Evolutionary conservation across 2,888 invertebrate species (phyloP), one percentile per base, ranked within the genome.

Genomic region (Empis livida): DNA sequence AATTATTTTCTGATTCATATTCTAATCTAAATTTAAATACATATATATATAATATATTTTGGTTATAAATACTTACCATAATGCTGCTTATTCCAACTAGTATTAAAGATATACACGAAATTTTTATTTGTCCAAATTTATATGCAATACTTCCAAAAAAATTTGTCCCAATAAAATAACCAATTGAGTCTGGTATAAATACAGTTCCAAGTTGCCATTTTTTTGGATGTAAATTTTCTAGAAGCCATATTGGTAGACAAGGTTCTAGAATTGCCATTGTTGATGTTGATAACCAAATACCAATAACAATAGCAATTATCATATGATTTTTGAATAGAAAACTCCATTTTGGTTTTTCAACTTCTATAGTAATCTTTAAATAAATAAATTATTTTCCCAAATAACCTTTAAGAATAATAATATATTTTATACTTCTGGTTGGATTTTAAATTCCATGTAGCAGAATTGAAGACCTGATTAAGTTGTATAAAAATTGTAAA

Each of bases 221-320:
- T 42, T 62, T 65, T 0, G 68, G 65, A 46, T 64, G 62, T 0
- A 69, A 51, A 51, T 69, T 59, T 53, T 66, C 20, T 41, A 38
- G 3, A 16, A 38, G 8, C 88, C 89, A 90, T 57, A 88, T 77
- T 1, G 89, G 90, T 14, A 90, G 71, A 51, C 86, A 86, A 0
- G 89, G 84, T 61, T 90, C 90, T 53, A 90, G 64, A 53, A 87
- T 79, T 0, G 89, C 84, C 80, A 90, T 85, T 0, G 86, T 79
- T 13, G 84, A 81, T 0, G 89, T 88, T 13, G 86, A 84, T 30
- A 84, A 68, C 71, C 83, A 83, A 53, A 90, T 83, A 2, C 83
- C 80, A 44, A 82, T 75, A 9, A 77, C 73, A 48, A 77, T 74
- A 42, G 79, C 72, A 31, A 81, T 56, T 17, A 83, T 78, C 58